Evolutionary conservation across 2,888 invertebrate genomes (phyloP).

Genomic region (Deilephila porcellus): DNA sequence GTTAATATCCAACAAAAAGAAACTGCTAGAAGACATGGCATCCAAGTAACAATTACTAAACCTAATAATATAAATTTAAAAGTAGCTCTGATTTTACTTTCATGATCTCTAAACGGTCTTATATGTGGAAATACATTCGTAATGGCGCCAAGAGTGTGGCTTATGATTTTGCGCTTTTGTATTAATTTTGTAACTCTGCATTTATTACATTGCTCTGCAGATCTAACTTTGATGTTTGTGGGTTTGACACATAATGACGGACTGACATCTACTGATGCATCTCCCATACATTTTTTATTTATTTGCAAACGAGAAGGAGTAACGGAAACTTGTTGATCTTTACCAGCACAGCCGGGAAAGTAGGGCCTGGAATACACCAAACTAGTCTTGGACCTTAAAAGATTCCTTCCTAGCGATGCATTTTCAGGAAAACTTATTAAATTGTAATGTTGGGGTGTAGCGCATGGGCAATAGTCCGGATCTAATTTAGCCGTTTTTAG

Average conservation of each 20-base stretch:
- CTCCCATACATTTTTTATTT: constrained; percentile 28
- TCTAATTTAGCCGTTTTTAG: not conserved
- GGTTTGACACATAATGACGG: not conserved
- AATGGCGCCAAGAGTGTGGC: constrained; percentile 8
- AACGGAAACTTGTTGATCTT: constrained; percentile 38
- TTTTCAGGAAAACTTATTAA: constrained; percentile 31
- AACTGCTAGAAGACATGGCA: constrained; percentile 56
- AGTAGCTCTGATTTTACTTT: constrained; percentile 32
- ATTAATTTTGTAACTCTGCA: not conserved
- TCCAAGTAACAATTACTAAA: constrained; percentile 54
- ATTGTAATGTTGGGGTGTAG: constrained; percentile 31
- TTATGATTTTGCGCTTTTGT: constrained; percentile 3
- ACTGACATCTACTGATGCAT: constrained; percentile 34
- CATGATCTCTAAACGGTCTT: constrained; percentile 22
- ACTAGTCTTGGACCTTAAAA: not conserved
- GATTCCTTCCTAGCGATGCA: not conserved
- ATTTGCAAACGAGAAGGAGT: constrained; percentile 35
- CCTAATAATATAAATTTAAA: constrained; percentile 48
- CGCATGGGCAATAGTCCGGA: not conserved
- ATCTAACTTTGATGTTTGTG: not conserved
- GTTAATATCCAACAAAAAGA: constrained; percentile 52
- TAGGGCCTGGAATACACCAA: not conserved
- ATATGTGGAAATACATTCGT: constrained; percentile 26
- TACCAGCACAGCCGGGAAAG: not conserved
- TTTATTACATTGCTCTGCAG: not conserved